These are phyloP conservation scores for Drosophila kikkawai DNA, from an alignment of 1,140 invertebrate species.

Conservation along the genomic window DNA sequence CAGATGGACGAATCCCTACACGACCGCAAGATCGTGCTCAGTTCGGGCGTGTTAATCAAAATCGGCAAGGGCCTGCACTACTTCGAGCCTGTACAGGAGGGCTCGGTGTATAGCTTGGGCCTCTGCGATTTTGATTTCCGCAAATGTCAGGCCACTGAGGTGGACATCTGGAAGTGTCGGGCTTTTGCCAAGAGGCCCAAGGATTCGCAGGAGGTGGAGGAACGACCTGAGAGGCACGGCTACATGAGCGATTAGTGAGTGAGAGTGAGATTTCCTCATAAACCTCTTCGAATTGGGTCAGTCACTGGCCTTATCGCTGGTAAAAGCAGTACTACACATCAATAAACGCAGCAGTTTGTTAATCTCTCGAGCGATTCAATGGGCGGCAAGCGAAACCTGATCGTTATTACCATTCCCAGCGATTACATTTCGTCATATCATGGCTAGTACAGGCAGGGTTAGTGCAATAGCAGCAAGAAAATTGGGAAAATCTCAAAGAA, in stretches of 20 bases:
- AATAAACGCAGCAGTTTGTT: slow-evolving; percentile 42
- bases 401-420: not conserved
- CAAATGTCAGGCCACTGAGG: slow-evolving; percentile 67
- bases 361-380: slow-evolving; percentile 19
- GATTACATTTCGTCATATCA: slow-evolving; percentile 51
- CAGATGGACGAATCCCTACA: slow-evolving; percentile 67
- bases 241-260: slow-evolving; percentile 50
- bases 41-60: slow-evolving; percentile 69
- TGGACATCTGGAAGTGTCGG: slow-evolving; percentile 74
- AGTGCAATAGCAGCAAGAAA: not conserved
- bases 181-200: slow-evolving; percentile 59
- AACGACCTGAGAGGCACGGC: not conserved
- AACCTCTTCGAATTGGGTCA: slow-evolving; percentile 14
- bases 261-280: slow-evolving; percentile 11
- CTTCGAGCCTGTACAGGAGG: slow-evolving; percentile 49
- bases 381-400: slow-evolving; percentile 6
- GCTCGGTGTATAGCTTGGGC: slow-evolving; percentile 43
- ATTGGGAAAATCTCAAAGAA: not conserved
- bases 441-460: not conserved
- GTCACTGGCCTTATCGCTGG: slow-evolving; percentile 22
- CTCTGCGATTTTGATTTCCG: slow-evolving; percentile 73
- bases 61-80: slow-evolving; percentile 68
- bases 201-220: slow-evolving; percentile 24
- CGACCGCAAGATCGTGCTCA: slow-evolving; percentile 74
- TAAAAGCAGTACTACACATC: slow-evolving; percentile 1